Conservation (phyloP, 2,888 invertebrate genomes). For the Meganola albula region DNA sequence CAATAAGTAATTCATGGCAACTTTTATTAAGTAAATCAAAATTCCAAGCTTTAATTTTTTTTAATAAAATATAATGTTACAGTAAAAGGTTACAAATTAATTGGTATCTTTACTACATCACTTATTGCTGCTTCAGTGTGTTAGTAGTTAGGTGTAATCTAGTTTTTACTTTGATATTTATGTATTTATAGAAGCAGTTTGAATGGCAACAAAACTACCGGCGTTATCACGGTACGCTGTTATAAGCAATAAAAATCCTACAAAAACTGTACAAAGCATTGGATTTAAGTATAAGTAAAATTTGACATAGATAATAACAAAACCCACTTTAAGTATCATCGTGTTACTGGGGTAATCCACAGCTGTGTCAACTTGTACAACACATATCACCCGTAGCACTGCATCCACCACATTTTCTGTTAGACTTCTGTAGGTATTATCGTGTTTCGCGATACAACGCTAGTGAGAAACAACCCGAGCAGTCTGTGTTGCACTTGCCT, state of each 20-base stretch:
- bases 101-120: no score
- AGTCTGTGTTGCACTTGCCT: constrained; percentile 37
- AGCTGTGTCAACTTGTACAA: constrained; percentile 36
- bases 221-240: constrained; percentile 28
- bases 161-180: no score
- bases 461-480: constrained; percentile 33
- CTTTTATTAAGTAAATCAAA: constrained; percentile 7
- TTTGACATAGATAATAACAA: no score
- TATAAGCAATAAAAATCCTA: no score
- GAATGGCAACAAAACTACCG: constrained; percentile 19
- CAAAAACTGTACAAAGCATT: no score
- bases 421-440: constrained; percentile 24
- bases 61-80: no score
- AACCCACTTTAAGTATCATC: constrained; percentile 53
- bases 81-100: no score
- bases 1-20: constrained; percentile 10
- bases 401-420: constrained; percentile 58
- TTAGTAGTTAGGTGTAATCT: no score
- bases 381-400: constrained; percentile 43
- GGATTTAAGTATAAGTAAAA: no score
- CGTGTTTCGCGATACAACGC: constrained; percentile 36
- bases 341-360: constrained; percentile 37
- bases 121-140: no score
- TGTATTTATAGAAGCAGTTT: no score
- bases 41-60: no score